Evolutionary conservation across 2,888 invertebrate genomes (phyloP), one percentile per base, ranked within the genome.

Genomic region (Ophraella communa): DNA sequence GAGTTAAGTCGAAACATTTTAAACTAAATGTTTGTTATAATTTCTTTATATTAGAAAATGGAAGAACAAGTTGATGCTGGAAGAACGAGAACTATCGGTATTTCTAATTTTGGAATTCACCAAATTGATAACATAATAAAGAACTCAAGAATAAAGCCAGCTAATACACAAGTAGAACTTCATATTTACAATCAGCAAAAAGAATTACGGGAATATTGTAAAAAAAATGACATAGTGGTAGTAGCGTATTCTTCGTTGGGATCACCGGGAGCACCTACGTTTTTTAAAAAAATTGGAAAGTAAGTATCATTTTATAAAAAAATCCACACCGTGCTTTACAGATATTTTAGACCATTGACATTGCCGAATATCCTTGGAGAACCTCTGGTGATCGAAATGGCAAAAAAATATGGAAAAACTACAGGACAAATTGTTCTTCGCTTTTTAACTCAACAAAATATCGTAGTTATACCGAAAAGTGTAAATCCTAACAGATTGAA

Each of bases 181-280:
- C 93, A 95, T 75, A 85, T 90, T 14, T 89, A 93, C 74, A 88
- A 91, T 74, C 94, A 93, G 80, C 92, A 93, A 81, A 76, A 85
- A 24, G 84, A 86, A 18, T 78, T 93, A 62, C 81, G 88, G 0
- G 84, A 87, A 1, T 87, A 86, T 65, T 90, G 91, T 72, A 85
- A 85, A 59, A 80, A 85, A 44, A 83, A 89, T 52, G 85, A 86
- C 14, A 91, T 96, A 47, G 84, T 87, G 0, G 81, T 94, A 0
- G 91, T 91, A 0, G 93, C 93, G 0, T 94, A 93, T 78, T 90
- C 93, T 0, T 92, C 93, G 0, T 84, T 94, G 42, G 94, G 93
- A 3, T 88, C 91, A 0, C 88, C 88, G 71, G 91, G 89, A 51
- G 79, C 78, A 80, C 86, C 71, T 79, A 94, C 24, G 85, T 82